Percentiles rank a stretch among this genome's conserved stretches.
Conservation (phyloP, 2,113 vertebrate species). For the Formicarius rufipectus region DNA sequence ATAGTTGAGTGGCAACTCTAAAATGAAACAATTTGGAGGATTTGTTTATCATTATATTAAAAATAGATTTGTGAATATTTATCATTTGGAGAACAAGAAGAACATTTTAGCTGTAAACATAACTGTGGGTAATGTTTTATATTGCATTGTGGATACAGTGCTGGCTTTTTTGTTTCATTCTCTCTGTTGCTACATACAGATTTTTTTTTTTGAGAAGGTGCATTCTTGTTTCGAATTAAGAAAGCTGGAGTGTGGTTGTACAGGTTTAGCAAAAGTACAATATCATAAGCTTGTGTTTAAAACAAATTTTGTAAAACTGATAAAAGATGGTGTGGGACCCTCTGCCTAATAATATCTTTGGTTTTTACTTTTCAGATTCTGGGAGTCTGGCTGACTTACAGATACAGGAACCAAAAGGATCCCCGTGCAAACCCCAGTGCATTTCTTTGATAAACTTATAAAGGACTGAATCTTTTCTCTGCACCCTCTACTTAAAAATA, state of each 20-base stretch:
- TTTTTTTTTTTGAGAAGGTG: not conserved
- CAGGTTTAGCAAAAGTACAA: not conserved
- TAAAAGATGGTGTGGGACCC: not conserved
- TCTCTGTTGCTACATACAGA: not conserved
- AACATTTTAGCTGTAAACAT: not conserved
- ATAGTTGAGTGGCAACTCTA: not conserved
- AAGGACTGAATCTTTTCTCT: conserved; percentile 34
- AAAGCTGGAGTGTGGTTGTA: not conserved
- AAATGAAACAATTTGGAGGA: not conserved
- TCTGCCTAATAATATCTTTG: not conserved
- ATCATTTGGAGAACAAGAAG: not conserved
- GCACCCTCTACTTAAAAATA: conserved; percentile 53
- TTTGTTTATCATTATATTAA: not conserved
- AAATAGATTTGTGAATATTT: not conserved
- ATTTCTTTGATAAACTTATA: conserved; percentile 82
- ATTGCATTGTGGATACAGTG: not conserved
- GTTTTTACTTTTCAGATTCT: conserved; percentile 82
- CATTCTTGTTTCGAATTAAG: not conserved
- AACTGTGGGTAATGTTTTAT: not conserved
- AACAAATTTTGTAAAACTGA: not conserved
- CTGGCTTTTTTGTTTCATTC: not conserved
- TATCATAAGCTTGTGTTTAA: not conserved
- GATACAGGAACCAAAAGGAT: conserved; percentile 95
- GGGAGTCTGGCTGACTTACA: conserved; percentile 92
- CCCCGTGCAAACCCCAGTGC: conserved; percentile 92